Base-by-base conservation (phyloP, 2,888 invertebrate genomes). In the Pardosa pseudoannulata region DNA sequence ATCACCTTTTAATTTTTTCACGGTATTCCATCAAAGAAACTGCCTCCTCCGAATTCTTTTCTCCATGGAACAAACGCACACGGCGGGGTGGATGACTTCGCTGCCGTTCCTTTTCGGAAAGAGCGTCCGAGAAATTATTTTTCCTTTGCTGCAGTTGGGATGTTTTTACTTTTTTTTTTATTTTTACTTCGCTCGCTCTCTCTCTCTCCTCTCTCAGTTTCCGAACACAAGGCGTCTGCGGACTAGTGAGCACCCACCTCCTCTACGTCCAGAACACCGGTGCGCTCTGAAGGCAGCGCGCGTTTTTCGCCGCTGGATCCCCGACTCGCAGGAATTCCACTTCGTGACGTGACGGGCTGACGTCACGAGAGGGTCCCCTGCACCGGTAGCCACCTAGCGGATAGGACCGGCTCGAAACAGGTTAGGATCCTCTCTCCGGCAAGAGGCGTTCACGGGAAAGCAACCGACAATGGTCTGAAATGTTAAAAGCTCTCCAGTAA, bases 361-460 rank as follows among this genome's bases (percentile, higher is more conserved):
- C 83, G 83, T 85, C 83, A 78, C 27, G n/a, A 7, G 13, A 56
- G 39, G 83, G 50, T 19, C 23, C 56, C 56, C 83, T 85, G 83
- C 31, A 85, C 67, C 13, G 67, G 73, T 72, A 73, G 83, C 83
- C 83, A 41, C 78, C 83, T 73, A 79, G 83, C 83, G 83, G 78
- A 19, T 23, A 23, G 23, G 23, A 23, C 11, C 56, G 23, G 19
- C 56, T 1, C 1, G 3, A 56, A 56, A 56, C 56, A 23, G 56
- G 56, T 56, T 56, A 56, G 56, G 56, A 23, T 11, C 56, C 56
- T 56, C 23, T 36, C 9, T 36, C 6, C 36, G 9, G n/a, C n/a
- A n/a, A n/a, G n/a, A 36, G 9, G 9, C 36, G 9, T 5, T 7
- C n/a, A n/a, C n/a, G n/a, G n/a, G n/a, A n/a, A n/a, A n/a, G n/a